phyloP scores from a whole-genome alignment of 2,797 vertebrate species.

The Sardinella longiceps region DNA sequence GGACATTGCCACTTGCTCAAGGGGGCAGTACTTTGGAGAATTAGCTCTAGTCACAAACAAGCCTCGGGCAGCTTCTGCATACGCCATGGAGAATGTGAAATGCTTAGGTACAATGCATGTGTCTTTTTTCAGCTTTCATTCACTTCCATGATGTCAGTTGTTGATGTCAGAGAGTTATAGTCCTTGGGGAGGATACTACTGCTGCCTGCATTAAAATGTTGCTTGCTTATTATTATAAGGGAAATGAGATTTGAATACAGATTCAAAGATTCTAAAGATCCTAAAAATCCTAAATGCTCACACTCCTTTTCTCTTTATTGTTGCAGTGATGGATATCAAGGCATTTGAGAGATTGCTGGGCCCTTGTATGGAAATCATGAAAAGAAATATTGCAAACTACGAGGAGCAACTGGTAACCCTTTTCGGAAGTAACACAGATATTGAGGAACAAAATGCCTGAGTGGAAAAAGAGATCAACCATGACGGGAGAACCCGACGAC shows the following conservation, averaged over 20 bases:
- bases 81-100: constrained; percentile 93
- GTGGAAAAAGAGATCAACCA: constrained; percentile 62
- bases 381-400: constrained; percentile 98
- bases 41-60: constrained; percentile 97
- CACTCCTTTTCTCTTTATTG: constrained; percentile 33
- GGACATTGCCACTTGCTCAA: constrained; percentile 90
- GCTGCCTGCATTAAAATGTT: not conserved
- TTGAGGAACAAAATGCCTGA: constrained; percentile 87
- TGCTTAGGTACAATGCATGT: constrained; percentile 86
- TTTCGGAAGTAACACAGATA: constrained; percentile 95
- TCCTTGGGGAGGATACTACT: not conserved
- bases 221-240: not conserved
- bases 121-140: not conserved
- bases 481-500: constrained; percentile 69
- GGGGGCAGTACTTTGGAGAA: constrained; percentile 98
- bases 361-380: constrained; percentile 99
- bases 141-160: not conserved
- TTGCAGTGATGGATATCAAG: constrained; percentile 92
- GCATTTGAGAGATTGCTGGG: constrained; percentile 98
- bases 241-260: not conserved
- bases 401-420: constrained; percentile 95
- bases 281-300: not conserved
- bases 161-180: not conserved
- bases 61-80: constrained; percentile 95
- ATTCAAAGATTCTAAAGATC: not conserved